Percentiles rank a stretch among this genome's conserved stretches.
Evolutionary conservation across 53 echinoderm and acorn worm species (phyloP).

Genomic region (Temnopleurus reevesii): DNA sequence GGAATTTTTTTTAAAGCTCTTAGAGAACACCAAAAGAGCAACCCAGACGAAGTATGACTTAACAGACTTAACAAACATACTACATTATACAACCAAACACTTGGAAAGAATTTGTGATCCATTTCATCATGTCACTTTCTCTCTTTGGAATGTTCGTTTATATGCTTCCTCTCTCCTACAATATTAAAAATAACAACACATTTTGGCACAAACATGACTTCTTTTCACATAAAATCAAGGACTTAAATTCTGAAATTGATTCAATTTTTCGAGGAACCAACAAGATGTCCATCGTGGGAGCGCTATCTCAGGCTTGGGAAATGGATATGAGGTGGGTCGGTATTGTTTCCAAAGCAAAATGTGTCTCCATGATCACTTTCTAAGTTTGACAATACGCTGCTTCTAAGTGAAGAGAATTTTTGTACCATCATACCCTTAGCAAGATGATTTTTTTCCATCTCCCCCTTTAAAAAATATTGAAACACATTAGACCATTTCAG

Average conservation of each 20-base stretch:
- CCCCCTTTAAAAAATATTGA: too few relatives aligned
- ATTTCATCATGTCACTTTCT: not conserved
- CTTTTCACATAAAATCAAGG: not conserved
- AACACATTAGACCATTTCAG: not conserved
- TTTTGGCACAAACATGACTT: conserved; percentile 20
- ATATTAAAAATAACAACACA: not conserved
- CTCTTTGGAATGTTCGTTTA: conserved; percentile 27
- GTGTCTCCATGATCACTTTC: too few relatives aligned
- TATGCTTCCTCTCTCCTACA: not conserved
- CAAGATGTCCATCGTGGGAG: not conserved
- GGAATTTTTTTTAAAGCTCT: too few relatives aligned
- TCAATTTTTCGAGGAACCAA: not conserved
- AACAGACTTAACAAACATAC: not conserved
- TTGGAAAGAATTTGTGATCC: not conserved
- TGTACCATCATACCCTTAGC: too few relatives aligned
- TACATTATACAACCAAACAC: conserved; percentile 1
- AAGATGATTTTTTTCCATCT: too few relatives aligned
- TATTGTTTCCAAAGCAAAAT: too few relatives aligned
- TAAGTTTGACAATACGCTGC: too few relatives aligned
- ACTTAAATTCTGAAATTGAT: not conserved
- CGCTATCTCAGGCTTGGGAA: too few relatives aligned
- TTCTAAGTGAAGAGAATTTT: too few relatives aligned
- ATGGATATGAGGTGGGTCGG: too few relatives aligned
- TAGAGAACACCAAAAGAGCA: not conserved
- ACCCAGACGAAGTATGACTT: not conserved